Percentiles rank a stretch among this genome's conserved stretches.
These are phyloP conservation scores for Dromaius novaehollandiae DNA, from an alignment of 2,113 vertebrate species.

Conservation along the genomic window DNA sequence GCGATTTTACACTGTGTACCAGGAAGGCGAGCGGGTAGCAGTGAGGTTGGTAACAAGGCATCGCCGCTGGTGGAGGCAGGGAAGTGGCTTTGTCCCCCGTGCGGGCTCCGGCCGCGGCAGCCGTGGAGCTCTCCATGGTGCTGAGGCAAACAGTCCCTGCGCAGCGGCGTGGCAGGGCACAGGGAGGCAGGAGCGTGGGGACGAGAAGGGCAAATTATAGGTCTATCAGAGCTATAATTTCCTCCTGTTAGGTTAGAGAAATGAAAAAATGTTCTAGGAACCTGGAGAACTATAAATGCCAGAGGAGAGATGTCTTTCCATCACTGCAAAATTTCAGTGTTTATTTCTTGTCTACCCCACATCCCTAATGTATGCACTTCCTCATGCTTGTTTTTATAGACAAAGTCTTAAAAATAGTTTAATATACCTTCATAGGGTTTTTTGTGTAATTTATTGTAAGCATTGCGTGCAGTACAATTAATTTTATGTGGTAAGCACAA, in stretches of 20 bases:
- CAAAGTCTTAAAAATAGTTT: not conserved
- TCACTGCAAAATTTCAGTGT: not conserved
- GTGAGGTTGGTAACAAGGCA: accelerated
- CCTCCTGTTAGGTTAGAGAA: not conserved
- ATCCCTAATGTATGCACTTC: not conserved
- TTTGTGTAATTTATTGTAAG: not conserved
- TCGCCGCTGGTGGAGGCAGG: accelerated
- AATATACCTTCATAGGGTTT: not conserved
- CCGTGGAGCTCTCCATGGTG: not conserved
- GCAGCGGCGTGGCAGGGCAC: too few species aligned
- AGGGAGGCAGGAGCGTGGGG: too few species aligned
- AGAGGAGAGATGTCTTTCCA: not conserved
- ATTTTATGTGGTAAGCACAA: not conserved
- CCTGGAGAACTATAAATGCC: not conserved
- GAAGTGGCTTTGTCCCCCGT: accelerated
- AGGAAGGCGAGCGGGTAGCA: accelerated
- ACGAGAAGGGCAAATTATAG: accelerated
- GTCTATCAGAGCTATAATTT: not conserved
- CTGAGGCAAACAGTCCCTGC: accelerated
- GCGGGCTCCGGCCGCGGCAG: accelerated
- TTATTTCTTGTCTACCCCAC: not conserved
- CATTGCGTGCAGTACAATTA: not conserved
- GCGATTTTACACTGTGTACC: accelerated
- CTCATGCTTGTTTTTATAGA: not conserved
- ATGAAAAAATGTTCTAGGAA: not conserved